Evolutionary conservation across 1,140 invertebrate genomes (phyloP), one percentile per base, ranked within the genome.

Genomic region (Probaryconus sp.): DNA sequence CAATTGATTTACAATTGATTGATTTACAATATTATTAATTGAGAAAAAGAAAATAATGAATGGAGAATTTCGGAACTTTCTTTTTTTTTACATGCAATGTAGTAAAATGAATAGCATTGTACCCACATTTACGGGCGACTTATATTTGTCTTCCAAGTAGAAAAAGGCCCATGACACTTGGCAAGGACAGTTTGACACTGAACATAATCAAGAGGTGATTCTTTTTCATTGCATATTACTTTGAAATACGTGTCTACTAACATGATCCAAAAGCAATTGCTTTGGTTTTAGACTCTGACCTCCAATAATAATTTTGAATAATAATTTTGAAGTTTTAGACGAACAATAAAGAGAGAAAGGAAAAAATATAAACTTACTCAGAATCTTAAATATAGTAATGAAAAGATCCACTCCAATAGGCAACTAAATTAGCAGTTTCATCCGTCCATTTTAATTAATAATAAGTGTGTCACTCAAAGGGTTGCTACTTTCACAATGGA

Each of bases 71-170:
- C n/a, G n/a, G n/a, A n/a, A n/a, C n/a, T n/a, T n/a, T n/a, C n/a
- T n/a, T n/a, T n/a, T n/a, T n/a, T n/a, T n/a, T 55, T 88, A 93
- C 93, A 89, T 97, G 96, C 53, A 99, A 92, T 5, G 98, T 98
- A 3, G 98, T 99, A 85, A 99, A 97, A 88, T 99, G 98, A 48
- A 98, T 90, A 90, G 98, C 92, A 88, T 99, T 99, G 86, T 99
- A 99, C 0, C 97, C 97, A 69, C 92, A 91, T 82, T 98, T 93
- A 79, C 92, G 92, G n/a, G 96, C 90, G n/a, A 98, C 96, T 43
- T 89, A 79, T 53, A 99, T 88, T 82, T 95, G 89, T 84, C 84
- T 95, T 92, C 98, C 98, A 99, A 11, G 94, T 92, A 13, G 91
- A 87, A 69, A 99, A 92, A 6, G 93, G 92, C 9, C 98, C 98